Conservation (phyloP, 2,888 invertebrate species). For the Drosophila longiperda region DNA sequence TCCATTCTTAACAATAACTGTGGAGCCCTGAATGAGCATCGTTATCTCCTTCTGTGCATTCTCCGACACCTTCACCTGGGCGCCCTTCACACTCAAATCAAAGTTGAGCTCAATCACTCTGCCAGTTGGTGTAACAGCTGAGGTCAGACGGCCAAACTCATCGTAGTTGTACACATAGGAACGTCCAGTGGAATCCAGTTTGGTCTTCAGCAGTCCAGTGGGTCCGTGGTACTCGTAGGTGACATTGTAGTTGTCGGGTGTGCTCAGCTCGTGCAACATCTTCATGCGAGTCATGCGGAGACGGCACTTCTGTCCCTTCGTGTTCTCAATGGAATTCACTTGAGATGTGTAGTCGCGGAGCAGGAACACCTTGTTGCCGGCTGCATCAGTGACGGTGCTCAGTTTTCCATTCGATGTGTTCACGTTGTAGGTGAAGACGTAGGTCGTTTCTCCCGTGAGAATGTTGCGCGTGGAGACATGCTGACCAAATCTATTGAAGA, state of each 20-base stretch:
- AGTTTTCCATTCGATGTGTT: conserved; percentile 98
- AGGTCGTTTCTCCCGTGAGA: conserved; percentile 96
- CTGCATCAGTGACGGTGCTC: conserved; percentile 96
- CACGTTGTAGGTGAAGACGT: conserved; percentile 97
- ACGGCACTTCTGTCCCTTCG: conserved; percentile 95
- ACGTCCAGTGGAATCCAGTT: conserved; percentile 94
- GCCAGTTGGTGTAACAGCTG: conserved; percentile 97
- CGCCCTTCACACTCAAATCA: conserved; percentile 95
- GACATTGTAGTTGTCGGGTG: conserved; percentile 96
- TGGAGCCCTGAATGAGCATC: conserved; percentile 94
- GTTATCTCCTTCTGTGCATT: conserved; percentile 93
- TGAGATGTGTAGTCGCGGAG: conserved; percentile 93
- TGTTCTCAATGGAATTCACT: conserved; percentile 97
- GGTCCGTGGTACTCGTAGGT: conserved; percentile 97
- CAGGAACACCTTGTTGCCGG: conserved; percentile 94
- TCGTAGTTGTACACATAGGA: conserved; percentile 98
- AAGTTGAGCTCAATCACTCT: conserved; percentile 94
- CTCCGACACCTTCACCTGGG: conserved; percentile 93
- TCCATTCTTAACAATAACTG: conserved; percentile 92
- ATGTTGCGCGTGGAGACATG: conserved; percentile 97
- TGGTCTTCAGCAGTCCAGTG: conserved; percentile 94
- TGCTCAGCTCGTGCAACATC: conserved; percentile 94
- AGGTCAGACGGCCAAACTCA: conserved; percentile 95
- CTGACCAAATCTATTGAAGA: conserved; percentile 97
- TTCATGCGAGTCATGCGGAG: conserved; percentile 96